Evolutionary conservation across 2,888 invertebrate species (phyloP).

Genomic region (Thereva nobilitata): DNA sequence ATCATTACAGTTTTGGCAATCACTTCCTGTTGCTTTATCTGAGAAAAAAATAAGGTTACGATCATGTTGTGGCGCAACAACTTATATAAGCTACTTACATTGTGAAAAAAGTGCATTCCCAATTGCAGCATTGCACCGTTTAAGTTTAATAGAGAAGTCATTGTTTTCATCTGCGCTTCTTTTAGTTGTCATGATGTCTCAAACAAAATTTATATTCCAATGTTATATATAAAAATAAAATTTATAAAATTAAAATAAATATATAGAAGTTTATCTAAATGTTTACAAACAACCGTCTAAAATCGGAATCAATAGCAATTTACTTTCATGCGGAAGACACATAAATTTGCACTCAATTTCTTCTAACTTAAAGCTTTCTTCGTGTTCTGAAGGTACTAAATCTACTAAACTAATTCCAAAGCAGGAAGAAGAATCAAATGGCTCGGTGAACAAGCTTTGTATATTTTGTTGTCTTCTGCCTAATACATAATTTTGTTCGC

Average conservation of each 20-base stretch:
- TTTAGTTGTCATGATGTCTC: conserved; percentile 10
- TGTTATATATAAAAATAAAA: not conserved
- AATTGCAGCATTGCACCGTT: not conserved
- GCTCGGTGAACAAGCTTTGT: conserved; percentile 14
- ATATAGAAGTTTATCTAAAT: not conserved
- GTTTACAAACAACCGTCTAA: conserved; percentile 8
- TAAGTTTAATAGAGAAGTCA: not conserved
- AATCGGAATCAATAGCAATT: conserved; percentile 20
- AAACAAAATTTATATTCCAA: not conserved
- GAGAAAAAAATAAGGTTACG: too few species aligned
- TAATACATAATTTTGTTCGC: not conserved
- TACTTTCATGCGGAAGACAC: conserved; percentile 22
- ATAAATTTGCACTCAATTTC: conserved; percentile 19
- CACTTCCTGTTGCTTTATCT: too few species aligned
- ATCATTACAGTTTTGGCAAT: too few species aligned
- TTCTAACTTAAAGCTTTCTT: not conserved
- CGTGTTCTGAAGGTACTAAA: conserved; percentile 5
- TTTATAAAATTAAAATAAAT: not conserved
- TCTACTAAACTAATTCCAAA: conserved; percentile 8
- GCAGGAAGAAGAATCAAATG: conserved; percentile 11
- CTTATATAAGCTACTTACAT: not conserved
- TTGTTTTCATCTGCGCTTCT: not conserved
- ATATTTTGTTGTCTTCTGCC: conserved; percentile 17
- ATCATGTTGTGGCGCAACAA: too few species aligned
- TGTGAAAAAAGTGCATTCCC: not conserved